These are phyloP conservation scores for Pherbina coryleti DNA, from an alignment of 2,888 invertebrate species.

Conservation along the genomic window DNA sequence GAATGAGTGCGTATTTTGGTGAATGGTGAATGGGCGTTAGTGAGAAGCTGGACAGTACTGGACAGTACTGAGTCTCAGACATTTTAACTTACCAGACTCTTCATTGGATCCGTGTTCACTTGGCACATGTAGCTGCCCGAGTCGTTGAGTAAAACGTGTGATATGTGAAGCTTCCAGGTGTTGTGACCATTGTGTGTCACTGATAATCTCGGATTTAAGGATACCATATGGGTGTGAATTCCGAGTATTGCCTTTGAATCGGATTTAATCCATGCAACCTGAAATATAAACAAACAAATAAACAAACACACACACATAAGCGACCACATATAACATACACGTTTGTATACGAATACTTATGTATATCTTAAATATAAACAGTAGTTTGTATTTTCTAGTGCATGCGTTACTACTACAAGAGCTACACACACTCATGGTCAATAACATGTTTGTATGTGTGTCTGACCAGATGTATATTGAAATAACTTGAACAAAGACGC, in stretches of 20 bases:
- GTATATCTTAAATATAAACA: not conserved
- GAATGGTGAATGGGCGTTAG: constrained; percentile 2
- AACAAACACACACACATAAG: constrained; percentile 43
- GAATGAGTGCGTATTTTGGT: constrained; percentile 25
- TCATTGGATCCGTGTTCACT: constrained; percentile 92
- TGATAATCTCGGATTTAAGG: constrained; percentile 85
- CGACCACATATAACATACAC: not conserved
- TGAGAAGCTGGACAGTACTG: not conserved
- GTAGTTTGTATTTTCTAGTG: not conserved
- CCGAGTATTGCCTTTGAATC: constrained; percentile 91
- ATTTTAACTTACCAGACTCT: constrained; percentile 79
- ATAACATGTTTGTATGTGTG: not conserved
- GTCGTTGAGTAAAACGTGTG: constrained; percentile 90
- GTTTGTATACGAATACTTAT: not conserved
- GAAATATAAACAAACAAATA: constrained; percentile 59
- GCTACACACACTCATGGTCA: not conserved
- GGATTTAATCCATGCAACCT: constrained; percentile 95
- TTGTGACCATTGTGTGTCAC: constrained; percentile 94
- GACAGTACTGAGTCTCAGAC: constrained; percentile 38
- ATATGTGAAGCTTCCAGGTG: constrained; percentile 92
- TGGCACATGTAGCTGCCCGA: constrained; percentile 96
- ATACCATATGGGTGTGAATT: constrained; percentile 90
- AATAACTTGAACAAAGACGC: constrained; percentile 41
- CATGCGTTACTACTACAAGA: not conserved
- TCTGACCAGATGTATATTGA: constrained; percentile 31